Conservation (phyloP, 2,888 invertebrate genomes). For the Toxonevra muliebris region DNA sequence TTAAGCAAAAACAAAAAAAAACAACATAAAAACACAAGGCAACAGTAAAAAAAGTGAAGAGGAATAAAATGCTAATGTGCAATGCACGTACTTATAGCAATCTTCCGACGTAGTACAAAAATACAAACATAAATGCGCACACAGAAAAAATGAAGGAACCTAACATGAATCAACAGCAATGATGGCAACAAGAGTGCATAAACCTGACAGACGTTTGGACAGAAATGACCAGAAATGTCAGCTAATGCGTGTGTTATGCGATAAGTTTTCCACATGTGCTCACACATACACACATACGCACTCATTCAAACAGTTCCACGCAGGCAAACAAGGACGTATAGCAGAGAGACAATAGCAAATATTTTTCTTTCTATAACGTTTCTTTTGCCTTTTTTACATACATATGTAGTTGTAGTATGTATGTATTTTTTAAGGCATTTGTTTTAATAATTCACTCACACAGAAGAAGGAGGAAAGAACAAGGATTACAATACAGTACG, state of each 20-base stretch:
- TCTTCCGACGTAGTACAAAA: background rate
- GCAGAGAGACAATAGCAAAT: background rate
- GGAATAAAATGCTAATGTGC: slow-evolving; percentile 12
- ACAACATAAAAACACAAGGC: background rate
- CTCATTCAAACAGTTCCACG: background rate
- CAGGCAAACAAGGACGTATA: too few relatives aligned
- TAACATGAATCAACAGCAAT: background rate
- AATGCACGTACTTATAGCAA: background rate
- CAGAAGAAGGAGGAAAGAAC: background rate
- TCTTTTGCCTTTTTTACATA: background rate
- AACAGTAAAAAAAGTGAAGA: background rate
- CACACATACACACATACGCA: background rate
- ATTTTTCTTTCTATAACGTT: background rate
- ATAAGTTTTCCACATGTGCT: slow-evolving; percentile 9
- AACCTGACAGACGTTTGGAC: background rate
- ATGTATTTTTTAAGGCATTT: slow-evolving; percentile 24
- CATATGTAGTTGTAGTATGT: background rate
- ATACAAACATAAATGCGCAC: background rate
- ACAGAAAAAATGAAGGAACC: background rate
- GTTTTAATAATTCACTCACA: slow-evolving; percentile 31
- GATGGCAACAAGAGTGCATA: background rate
- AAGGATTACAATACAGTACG: too few relatives aligned
- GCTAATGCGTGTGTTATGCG: slow-evolving; percentile 16
- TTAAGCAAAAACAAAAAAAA: background rate
- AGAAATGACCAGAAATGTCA: background rate